Evolutionary conservation across 2,797 vertebrate species (phyloP).

Genomic region (Cygnus olor): DNA sequence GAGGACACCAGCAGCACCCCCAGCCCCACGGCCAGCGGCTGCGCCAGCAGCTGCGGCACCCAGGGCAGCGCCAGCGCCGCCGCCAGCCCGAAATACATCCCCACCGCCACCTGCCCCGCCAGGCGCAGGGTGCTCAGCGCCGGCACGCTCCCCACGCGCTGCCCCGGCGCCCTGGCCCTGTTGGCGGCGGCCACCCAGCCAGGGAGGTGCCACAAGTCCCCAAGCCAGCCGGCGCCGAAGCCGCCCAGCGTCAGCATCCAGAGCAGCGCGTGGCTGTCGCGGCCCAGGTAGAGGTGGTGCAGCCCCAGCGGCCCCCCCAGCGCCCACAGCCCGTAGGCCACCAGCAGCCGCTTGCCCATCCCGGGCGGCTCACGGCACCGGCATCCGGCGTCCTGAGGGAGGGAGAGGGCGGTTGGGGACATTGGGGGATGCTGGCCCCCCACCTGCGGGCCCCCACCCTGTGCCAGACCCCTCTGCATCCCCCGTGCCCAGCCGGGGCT

Average conservation of each 20-base stretch:
- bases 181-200: conserved; percentile 87
- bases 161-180: not conserved
- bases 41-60: conserved; percentile 81
- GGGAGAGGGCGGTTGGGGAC: not conserved
- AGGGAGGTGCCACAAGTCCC: conserved; percentile 87
- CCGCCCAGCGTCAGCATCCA: conserved; percentile 92
- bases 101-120: conserved; percentile 85
- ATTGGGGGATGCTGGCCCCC: accelerated
- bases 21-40: conserved; percentile 85
- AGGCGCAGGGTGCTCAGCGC: conserved; percentile 80
- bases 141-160: not conserved
- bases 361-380: not conserved
- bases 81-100: conserved; percentile 89
- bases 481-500: not conserved
- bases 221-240: conserved; percentile 84
- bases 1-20: conserved; percentile 90
- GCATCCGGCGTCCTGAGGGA: not conserved
- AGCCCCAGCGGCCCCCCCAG: conserved; percentile 84
- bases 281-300: conserved; percentile 90
- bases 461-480: not conserved
- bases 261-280: conserved; percentile 91
- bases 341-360: conserved; percentile 79
- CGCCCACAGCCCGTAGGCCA: conserved; percentile 86
- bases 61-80: conserved; percentile 86
- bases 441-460: no score